Percentiles rank a stretch among this genome's conserved stretches.
phyloP scores from a whole-genome alignment of 2,888 invertebrate genomes.

The Glomeris marginata region DNA sequence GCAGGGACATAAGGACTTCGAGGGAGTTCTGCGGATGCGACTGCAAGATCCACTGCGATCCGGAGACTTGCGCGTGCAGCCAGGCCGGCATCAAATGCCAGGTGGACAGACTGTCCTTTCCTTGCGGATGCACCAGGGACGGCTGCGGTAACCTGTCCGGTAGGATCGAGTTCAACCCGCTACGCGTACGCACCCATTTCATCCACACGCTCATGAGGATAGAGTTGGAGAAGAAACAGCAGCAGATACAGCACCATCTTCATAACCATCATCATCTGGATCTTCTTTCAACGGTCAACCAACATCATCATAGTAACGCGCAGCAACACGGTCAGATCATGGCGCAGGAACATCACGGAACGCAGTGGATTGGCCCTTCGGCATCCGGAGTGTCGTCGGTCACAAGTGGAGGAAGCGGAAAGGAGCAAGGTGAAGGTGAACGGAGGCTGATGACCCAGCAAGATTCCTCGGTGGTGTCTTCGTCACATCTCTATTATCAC shows the following conservation, averaged over 20 bases:
- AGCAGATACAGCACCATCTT: slow-evolving; percentile 9
- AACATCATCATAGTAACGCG: too few relatives aligned
- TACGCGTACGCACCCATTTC: slow-evolving; percentile 88
- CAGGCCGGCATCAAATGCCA: slow-evolving; percentile 93
- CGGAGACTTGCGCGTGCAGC: slow-evolving; percentile 88
- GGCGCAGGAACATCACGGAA: too few relatives aligned
- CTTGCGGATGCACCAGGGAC: slow-evolving; percentile 89
- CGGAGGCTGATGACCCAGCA: too few relatives aligned
- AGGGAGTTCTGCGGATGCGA: slow-evolving; percentile 87
- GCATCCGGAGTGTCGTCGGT: too few relatives aligned
- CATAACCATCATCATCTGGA: background rate
- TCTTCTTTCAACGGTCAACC: too few relatives aligned
- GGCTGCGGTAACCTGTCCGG: slow-evolving; percentile 86
- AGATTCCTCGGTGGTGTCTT: too few relatives aligned
- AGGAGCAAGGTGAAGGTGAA: too few relatives aligned
- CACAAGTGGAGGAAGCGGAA: too few relatives aligned
- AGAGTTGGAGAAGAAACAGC: slow-evolving; percentile 68
- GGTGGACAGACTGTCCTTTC: slow-evolving; percentile 89
- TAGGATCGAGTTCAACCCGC: slow-evolving; percentile 89
- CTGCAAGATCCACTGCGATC: slow-evolving; percentile 86
- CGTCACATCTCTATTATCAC: too few relatives aligned
- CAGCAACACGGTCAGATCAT: too few relatives aligned
- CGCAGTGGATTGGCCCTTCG: too few relatives aligned
- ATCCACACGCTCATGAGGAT: slow-evolving; percentile 91
- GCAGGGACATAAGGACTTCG: slow-evolving; percentile 76